phyloP scores from a whole-genome alignment of 2,797 vertebrate species.

The Lophotriccus pileatus region DNA sequence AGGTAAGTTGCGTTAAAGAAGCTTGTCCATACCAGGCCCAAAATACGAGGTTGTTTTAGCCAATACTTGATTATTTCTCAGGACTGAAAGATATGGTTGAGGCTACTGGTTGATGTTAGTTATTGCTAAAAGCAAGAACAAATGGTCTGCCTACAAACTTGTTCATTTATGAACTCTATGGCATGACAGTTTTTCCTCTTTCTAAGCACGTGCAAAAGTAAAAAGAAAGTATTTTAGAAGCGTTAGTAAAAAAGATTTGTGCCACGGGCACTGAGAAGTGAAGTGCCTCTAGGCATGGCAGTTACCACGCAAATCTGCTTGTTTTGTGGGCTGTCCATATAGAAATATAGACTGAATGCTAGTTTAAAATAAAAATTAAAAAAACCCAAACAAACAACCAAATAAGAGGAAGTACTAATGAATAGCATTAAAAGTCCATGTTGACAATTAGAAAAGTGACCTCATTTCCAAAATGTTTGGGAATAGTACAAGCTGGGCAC shows the following conservation, averaged over 20 bases:
- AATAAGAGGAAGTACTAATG: background rate
- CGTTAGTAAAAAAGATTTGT: background rate
- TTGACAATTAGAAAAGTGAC: background rate
- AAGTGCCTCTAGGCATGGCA: fast-evolving
- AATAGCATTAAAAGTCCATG: background rate
- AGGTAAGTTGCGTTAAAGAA: background rate
- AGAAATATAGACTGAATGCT: background rate
- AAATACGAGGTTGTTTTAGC: background rate
- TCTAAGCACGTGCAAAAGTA: background rate
- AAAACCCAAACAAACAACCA: background rate
- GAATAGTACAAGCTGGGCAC: background rate
- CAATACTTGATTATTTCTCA: background rate
- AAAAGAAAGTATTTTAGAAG: background rate
- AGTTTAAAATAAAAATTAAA: background rate
- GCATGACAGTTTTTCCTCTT: background rate
- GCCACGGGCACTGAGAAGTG: background rate
- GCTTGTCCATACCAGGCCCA: background rate
- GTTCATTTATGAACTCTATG: fast-evolving
- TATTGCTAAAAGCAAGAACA: background rate
- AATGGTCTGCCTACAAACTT: background rate
- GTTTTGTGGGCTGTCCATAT: background rate
- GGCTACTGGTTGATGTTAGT: background rate
- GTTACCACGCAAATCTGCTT: background rate
- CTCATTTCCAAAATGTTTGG: background rate
- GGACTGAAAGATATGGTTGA: background rate